phyloP scores from a whole-genome alignment of 2,113 vertebrate genomes.

The Phocoena sinus region DNA sequence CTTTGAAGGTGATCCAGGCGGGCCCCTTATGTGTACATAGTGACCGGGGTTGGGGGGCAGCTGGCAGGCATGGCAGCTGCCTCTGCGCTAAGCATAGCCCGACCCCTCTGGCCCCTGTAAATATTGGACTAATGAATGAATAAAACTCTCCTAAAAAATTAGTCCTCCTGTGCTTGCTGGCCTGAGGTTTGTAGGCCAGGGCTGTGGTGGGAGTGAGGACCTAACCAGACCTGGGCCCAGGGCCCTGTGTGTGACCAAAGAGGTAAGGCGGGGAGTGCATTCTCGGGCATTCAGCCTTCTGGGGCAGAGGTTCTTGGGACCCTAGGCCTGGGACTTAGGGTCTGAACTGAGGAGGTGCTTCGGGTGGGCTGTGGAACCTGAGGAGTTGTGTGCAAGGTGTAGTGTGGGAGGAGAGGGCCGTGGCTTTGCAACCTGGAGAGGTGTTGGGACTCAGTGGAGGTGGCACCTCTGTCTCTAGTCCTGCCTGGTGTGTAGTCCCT shows the following conservation, averaged over 20 bases:
- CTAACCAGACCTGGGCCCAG: background rate
- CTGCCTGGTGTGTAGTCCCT: background rate
- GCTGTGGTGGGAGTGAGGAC: background rate
- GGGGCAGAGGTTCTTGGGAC: background rate
- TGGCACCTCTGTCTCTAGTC: background rate
- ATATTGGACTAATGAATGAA: constrained; percentile 77
- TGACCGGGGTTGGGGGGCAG: background rate
- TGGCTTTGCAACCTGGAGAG: background rate
- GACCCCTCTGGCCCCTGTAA: constrained; percentile 72
- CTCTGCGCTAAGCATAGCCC: constrained; percentile 38
- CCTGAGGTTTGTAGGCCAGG: background rate
- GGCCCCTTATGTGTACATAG: constrained; percentile 56
- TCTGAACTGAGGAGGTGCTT: background rate
- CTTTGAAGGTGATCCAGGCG: constrained; percentile 7
- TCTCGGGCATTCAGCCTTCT: background rate
- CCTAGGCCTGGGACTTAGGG: background rate
- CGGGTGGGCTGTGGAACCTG: background rate
- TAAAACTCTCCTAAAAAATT: constrained; percentile 74
- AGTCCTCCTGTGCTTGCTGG: constrained; percentile 17
- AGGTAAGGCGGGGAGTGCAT: background rate
- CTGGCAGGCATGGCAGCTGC: background rate
- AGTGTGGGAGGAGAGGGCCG: background rate
- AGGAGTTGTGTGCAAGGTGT: background rate
- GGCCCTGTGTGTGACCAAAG: background rate
- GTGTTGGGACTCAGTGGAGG: background rate